Evolutionary conservation across 2,888 invertebrate genomes (phyloP), one percentile per base, ranked within the genome.

Genomic region (Cryptosula pallasiana): DNA sequence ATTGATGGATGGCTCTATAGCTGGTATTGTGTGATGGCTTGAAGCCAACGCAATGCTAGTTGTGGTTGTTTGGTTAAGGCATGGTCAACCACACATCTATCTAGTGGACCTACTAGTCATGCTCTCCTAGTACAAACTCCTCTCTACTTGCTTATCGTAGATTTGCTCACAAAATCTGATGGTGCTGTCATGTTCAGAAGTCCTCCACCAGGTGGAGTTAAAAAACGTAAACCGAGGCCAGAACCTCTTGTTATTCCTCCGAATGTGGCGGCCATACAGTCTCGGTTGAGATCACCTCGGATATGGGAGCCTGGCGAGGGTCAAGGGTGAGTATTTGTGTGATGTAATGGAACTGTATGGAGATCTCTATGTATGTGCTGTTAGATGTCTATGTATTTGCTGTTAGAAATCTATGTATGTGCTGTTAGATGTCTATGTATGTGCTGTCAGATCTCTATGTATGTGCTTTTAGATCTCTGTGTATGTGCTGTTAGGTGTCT

Each of bases 111-210:
- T n/a, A n/a, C n/a, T n/a, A n/a, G n/a, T n/a, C n/a, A n/a, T n/a
- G n/a, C n/a, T n/a, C n/a, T n/a, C n/a, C n/a, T n/a, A n/a, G n/a
- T n/a, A n/a, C n/a, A n/a, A n/a, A n/a, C n/a, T n/a, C n/a, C n/a
- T n/a, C n/a, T n/a, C n/a, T n/a, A n/a, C 9, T 20, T 45, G 45
- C 45, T 63, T 25, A 2, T 63, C 32, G 9, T n/a, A 58, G 55
- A 69, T 29, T 32, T 69, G 29, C 69, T 72, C 23, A 34, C 35
- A 27, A 25, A 54, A 23, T 69, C 63, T n/a, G 87, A 89, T 71
- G 90, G 91, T 77, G 91, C 92, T 76, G 90, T 92, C 54, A 92
- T 93, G 81, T 87, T 92, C 75, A 91, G 91, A 85, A 92, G 92
- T 78, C 88, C 91, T 76, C 88, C 91, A 34, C 78, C 80, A 25